A percentile compares a stretch with the other conserved stretches of the same genome.
Evolutionary conservation across 2,113 vertebrate species (phyloP).

Genomic region (Mesembrinibis cayennensis): DNA sequence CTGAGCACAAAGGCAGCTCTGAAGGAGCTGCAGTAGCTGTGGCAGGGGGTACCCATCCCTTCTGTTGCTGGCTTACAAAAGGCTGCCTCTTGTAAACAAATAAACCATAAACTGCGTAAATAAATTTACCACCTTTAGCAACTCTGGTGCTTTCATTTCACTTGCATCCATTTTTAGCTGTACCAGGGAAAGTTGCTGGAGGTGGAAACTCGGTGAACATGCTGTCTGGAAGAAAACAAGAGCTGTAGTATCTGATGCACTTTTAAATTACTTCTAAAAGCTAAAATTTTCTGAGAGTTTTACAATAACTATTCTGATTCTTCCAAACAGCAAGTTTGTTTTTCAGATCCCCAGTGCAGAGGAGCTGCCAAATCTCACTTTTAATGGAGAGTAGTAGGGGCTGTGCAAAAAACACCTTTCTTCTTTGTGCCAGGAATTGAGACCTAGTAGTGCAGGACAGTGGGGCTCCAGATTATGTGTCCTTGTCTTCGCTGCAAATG

Average conservation of each 20-base stretch:
- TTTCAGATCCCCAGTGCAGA: neutral
- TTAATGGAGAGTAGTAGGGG: neutral
- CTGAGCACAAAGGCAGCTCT: neutral
- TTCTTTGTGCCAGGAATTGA: neutral
- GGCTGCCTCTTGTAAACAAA: neutral
- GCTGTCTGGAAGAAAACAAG: neutral
- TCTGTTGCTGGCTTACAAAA: neutral
- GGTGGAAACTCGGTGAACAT: neutral
- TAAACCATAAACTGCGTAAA: neutral
- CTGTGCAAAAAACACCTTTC: neutral
- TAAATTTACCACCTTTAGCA: neutral
- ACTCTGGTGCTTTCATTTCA: neutral
- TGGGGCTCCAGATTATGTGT: neutral
- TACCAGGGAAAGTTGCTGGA: neutral
- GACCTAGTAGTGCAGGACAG: neutral
- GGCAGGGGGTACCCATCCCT: neutral
- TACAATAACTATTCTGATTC: neutral
- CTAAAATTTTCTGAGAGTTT: neutral
- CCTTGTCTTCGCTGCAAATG: neutral
- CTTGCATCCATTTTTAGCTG: neutral
- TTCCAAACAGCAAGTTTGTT: neutral
- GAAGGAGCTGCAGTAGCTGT: neutral
- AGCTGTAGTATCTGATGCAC: neutral
- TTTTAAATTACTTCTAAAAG: neutral
- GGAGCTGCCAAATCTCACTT: neutral